Percentiles rank a stretch among this genome's conserved stretches.
Conservation (phyloP, 2,113 vertebrate genomes). For the Garra rufa region DNA sequence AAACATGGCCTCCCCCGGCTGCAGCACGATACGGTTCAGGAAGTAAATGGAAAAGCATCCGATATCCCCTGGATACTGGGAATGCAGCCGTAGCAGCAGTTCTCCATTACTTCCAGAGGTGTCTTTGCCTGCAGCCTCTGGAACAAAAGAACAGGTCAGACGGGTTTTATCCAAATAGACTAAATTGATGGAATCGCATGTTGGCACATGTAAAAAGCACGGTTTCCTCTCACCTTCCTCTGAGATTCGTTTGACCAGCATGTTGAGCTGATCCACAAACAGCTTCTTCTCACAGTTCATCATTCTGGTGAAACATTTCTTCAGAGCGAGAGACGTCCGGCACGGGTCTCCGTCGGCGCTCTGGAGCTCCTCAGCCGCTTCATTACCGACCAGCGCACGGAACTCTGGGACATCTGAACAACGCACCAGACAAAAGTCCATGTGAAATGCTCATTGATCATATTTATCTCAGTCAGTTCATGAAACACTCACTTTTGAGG, state of each 20-base stretch:
- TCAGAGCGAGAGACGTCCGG: slow-evolving; percentile 76
- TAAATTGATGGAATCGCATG: neutral
- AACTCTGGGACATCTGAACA: slow-evolving; percentile 88
- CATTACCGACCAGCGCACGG: slow-evolving; percentile 81
- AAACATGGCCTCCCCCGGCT: slow-evolving; percentile 94
- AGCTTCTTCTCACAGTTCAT: slow-evolving; percentile 94
- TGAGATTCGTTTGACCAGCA: slow-evolving; percentile 89
- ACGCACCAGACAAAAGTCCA: neutral
- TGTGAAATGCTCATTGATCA: neutral
- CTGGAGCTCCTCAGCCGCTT: slow-evolving; percentile 80
- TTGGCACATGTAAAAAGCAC: neutral
- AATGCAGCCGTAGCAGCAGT: slow-evolving; percentile 87
- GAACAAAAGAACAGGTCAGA: neutral
- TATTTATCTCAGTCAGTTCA: neutral
- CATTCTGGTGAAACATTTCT: slow-evolving; percentile 89
- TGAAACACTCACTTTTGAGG: slow-evolving; percentile 82
- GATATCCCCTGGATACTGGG: slow-evolving; percentile 92
- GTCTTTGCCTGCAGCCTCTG: slow-evolving; percentile 83
- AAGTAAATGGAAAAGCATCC: slow-evolving; percentile 98
- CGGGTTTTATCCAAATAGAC: neutral
- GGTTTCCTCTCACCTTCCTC: slow-evolving; percentile 82
- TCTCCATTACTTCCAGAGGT: slow-evolving; percentile 79
- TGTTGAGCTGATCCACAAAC: slow-evolving; percentile 88
- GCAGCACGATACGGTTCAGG: slow-evolving; percentile 86
- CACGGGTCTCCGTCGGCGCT: slow-evolving; percentile 65